phyloP scores from a whole-genome alignment of 2,113 vertebrate species.

The Brachyistius frenatus region DNA sequence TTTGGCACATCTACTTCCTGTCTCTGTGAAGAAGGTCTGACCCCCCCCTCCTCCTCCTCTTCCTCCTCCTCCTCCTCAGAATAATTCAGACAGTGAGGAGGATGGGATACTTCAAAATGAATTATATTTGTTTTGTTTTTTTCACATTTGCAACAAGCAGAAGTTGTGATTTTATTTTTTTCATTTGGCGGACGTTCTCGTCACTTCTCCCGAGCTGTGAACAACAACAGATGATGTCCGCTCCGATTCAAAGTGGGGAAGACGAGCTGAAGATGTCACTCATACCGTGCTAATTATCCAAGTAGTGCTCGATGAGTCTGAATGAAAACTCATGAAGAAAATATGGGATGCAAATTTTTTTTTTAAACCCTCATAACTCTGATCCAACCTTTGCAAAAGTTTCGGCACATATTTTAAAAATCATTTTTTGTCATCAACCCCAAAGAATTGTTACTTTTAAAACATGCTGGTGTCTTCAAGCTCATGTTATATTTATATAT shows the following conservation, averaged over 20 bases:
- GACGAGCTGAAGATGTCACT: neutral
- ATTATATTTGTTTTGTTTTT: constrained; percentile 6
- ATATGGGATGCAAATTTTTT: neutral
- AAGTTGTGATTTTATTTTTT: constrained; percentile 13
- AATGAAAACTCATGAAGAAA: constrained; percentile 1
- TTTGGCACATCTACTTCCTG: constrained; percentile 31
- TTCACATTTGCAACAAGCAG: constrained; percentile 33
- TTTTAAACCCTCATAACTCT: neutral
- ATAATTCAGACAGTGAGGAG: neutral
- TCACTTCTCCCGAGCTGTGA: constrained; percentile 27
- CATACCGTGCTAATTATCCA: neutral
- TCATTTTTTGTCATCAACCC: neutral
- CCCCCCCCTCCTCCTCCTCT: neutral
- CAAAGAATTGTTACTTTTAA: neutral
- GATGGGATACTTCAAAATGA: constrained; percentile 4
- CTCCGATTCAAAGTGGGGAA: neutral
- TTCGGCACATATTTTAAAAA: neutral
- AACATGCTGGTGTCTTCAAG: neutral
- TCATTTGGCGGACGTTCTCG: neutral
- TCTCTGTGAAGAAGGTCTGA: constrained; percentile 23
- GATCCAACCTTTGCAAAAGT: neutral
- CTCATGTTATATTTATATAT: no score
- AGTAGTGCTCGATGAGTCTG: neutral
- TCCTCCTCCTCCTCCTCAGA: neutral
- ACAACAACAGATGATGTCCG: constrained; percentile 30